Evolutionary conservation across 2,113 vertebrate genomes (phyloP), one percentile per base, ranked within the genome.

Genomic region (Phyllopteryx taeniolatus): DNA sequence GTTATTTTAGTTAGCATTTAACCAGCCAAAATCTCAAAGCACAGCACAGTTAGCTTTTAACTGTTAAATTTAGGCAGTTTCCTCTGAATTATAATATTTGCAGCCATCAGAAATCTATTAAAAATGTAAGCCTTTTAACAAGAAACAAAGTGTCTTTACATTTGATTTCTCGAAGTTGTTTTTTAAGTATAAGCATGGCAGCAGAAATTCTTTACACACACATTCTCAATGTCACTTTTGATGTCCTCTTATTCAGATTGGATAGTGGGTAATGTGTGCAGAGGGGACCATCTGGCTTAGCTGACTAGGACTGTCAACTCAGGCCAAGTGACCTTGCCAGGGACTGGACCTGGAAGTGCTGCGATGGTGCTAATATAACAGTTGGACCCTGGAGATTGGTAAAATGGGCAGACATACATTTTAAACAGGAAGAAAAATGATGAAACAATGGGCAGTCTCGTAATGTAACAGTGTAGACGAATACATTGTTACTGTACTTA

Each of bases 311-410:
- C 76, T 71, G 75, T 90, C 88, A 71, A 73, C 85, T 88, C 79
- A 61, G 86, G 85, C 89, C 90, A 90, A 82, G 79, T 87, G 88
- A 91, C 88, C 87, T 91, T 92, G 90, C 87, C 85, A 86, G 74
- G 20, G 71, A 73, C 76, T 8, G 66, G 74, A 75, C 85, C 79
- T 78, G 72, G 76, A 82, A 73, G 70, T 67, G 83, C 76, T 31
- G 79, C 73, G 81, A 87, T 87, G 77, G 73, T 81, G 86, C 78
- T 72, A 83, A 88, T 87, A 75, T 78, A 86, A 86, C 75, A 81
- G 71, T 68, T 20, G 13, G 43, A 78, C 79, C 83, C 79, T 42
- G 67, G 79, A 79, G 79, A 85, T 82, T 6, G 49, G 27, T 59
- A 74, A 81, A 71, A 73, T 62, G 49, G 57, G 15, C 60, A 67